Conservation (phyloP, 2,888 invertebrate genomes). For the Liodrosophila aerea region DNA sequence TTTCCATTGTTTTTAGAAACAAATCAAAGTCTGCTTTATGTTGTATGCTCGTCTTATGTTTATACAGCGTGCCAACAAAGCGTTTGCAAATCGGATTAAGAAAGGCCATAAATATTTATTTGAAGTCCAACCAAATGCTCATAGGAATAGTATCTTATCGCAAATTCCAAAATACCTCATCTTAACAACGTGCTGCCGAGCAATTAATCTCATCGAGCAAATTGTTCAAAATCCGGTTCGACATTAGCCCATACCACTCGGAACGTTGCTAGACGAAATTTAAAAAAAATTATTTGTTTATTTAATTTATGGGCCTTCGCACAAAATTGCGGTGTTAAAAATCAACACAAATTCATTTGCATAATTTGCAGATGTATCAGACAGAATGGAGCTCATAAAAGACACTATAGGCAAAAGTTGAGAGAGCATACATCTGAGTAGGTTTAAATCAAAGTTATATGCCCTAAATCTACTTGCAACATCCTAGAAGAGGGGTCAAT, state of each 20-base stretch:
- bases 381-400: constrained; percentile 29
- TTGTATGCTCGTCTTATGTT: background rate
- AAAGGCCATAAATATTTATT: constrained; percentile 16
- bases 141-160: constrained; percentile 31
- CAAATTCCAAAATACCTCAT: constrained; percentile 39
- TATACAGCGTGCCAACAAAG: background rate
- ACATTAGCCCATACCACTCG: constrained; percentile 25
- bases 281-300: constrained; percentile 38
- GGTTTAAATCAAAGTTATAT: background rate
- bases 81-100: background rate
- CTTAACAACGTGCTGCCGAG: constrained; percentile 50
- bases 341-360: constrained; percentile 64
- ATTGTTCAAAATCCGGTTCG: constrained; percentile 63
- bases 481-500: constrained; percentile 32
- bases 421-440: background rate
- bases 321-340: constrained; percentile 54
- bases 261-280: constrained; percentile 12
- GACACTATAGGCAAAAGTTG: constrained; percentile 8
- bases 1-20: background rate
- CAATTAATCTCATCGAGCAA: constrained; percentile 59
- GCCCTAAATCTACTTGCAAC: constrained; percentile 9
- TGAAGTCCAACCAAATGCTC: constrained; percentile 22
- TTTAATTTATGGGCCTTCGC: constrained; percentile 65
- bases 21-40: constrained; percentile 8
- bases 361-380: constrained; percentile 70